phyloP scores from a whole-genome alignment of 2,797 vertebrate genomes.

The Loris lydekkerianus region DNA sequence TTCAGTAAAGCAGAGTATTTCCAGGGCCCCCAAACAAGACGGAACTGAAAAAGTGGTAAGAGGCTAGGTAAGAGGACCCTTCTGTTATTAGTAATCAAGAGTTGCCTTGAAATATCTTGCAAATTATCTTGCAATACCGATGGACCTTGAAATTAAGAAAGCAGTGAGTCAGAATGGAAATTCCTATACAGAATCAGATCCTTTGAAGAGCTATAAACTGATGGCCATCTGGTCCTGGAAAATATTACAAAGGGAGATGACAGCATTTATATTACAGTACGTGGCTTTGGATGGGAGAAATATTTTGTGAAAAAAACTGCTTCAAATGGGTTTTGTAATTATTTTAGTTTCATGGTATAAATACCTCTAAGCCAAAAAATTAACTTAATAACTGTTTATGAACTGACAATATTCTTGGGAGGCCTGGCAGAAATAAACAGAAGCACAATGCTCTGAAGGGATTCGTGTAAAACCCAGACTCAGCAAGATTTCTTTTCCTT shows the following conservation, averaged over 20 bases:
- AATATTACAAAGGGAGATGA: not conserved
- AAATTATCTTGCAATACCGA: not conserved
- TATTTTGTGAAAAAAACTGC: slow-evolving; percentile 2
- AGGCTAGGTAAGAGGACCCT: not conserved
- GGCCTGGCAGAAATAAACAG: not conserved
- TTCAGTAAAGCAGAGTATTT: slow-evolving; percentile 13
- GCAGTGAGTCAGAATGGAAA: not conserved
- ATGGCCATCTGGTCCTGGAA: not conserved
- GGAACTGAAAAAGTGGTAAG: not conserved
- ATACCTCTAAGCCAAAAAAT: slow-evolving; percentile 11
- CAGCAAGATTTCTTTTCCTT: not conserved
- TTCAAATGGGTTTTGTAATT: slow-evolving; percentile 18
- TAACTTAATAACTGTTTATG: slow-evolving; percentile 27
- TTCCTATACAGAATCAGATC: not conserved
- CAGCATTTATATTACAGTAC: not conserved
- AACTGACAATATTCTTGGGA: not conserved
- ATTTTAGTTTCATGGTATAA: not conserved
- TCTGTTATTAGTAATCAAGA: not conserved
- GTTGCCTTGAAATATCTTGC: not conserved
- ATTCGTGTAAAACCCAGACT: not conserved
- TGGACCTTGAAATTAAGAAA: not conserved
- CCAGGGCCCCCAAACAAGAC: not conserved
- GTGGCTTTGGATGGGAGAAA: not conserved
- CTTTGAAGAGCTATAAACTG: not conserved
- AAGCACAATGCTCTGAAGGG: slow-evolving; percentile 16